Conservation (phyloP, 1,140 invertebrate species). For the Centruroides sculpturatus region DNA sequence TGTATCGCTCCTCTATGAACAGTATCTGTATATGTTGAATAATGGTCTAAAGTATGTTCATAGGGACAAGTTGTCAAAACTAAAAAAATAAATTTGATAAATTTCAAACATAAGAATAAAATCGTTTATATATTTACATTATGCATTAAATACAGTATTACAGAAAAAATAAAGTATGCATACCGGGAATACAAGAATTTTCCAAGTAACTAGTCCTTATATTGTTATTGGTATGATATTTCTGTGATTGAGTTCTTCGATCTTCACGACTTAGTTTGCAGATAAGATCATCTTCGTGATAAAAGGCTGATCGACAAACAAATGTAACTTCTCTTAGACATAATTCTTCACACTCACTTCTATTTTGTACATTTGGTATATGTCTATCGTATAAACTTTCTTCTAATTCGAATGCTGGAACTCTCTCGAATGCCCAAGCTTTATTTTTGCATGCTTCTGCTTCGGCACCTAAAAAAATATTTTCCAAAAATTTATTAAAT, state of each 20-base stretch:
- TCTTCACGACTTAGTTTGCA: slow-evolving; percentile 32
- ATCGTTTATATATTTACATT: background rate
- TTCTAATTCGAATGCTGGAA: slow-evolving; percentile 29
- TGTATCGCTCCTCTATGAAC: slow-evolving; percentile 23
- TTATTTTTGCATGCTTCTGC: slow-evolving; percentile 26
- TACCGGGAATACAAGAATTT: slow-evolving; percentile 31
- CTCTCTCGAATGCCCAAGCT: slow-evolving; percentile 36
- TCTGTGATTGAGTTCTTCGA: slow-evolving; percentile 27
- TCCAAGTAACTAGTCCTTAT: slow-evolving; percentile 34
- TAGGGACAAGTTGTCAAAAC: slow-evolving; percentile 8
- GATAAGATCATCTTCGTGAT: slow-evolving; percentile 29
- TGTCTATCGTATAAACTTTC: slow-evolving; percentile 26
- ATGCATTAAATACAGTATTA: too few relatives aligned
- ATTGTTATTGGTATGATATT: slow-evolving; percentile 27
- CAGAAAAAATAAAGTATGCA: background rate
- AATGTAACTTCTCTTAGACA: slow-evolving; percentile 29
- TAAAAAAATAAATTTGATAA: background rate
- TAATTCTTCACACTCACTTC: slow-evolving; percentile 33
- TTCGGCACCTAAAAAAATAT: background rate
- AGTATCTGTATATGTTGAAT: slow-evolving; percentile 32
- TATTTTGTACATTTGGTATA: slow-evolving; percentile 27
- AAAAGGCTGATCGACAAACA: slow-evolving; percentile 33
- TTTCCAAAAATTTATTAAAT: background rate
- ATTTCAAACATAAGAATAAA: background rate
- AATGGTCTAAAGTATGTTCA: slow-evolving; percentile 24